Evolutionary conservation across 2,888 invertebrate genomes (phyloP), one percentile per base, ranked within the genome.

Genomic region (Eulithis testata): DNA sequence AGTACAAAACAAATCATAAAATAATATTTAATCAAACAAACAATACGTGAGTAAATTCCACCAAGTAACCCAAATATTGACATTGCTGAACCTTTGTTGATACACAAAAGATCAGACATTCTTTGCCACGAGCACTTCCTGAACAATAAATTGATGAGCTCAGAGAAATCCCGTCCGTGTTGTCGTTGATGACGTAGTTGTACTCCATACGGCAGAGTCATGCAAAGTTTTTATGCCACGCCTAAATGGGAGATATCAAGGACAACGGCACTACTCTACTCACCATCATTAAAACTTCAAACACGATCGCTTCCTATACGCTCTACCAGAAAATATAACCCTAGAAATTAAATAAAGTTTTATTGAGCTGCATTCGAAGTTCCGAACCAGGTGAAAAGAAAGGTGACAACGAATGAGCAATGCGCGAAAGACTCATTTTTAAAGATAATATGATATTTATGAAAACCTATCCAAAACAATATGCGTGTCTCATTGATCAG

Each of bases 201-300:
- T 51, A 62, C 45, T 66, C 54, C 59, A 11, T 55, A 50, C 58
- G 52, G n/a, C 43, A 56, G 52, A 37, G 47, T 43, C 49, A 63
- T 37, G 52, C 43, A 57, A 53, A 54, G 53, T 60, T 50, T 57
- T 58, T 65, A 51, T 45, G 58, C 62, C 58, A 36, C 11, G 40
- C 54, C 59, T 11, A 59, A 65, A 58, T 27, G 36, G 49, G 37
- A 12, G 44, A 53, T 63, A 53, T 63, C 58, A 58, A 57, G 57
- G 63, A 53, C 63, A 53, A 53, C 14, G 31, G 14, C 51, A 57
- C 47, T 51, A 52, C 52, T 52, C 37, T 45, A 50, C 49, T 49
- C 59, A 37, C 43, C 14, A 53, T 40, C 51, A 53, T 53, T 54
- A 49, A 43, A 31, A 63, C 63, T 58, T 49, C 43, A 37, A 7